These are phyloP conservation scores for Malurus splendens DNA, from an alignment of 2,797 vertebrate genomes.

Conservation along the genomic window DNA sequence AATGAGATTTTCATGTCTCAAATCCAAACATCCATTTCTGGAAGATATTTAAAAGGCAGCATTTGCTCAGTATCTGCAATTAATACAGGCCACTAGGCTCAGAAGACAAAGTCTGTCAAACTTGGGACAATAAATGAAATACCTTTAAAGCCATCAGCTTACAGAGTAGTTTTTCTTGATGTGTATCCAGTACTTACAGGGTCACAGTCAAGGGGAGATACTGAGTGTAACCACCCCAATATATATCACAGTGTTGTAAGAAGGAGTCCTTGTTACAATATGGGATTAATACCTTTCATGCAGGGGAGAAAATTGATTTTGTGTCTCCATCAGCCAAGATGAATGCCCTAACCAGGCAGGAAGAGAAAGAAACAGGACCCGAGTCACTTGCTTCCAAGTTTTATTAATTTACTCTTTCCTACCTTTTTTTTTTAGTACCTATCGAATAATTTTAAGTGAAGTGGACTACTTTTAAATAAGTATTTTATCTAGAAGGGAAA, in stretches of 20 bases:
- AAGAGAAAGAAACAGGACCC: background rate
- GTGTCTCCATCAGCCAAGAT: background rate
- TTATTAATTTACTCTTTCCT: background rate
- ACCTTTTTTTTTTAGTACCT: background rate
- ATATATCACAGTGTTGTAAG: background rate
- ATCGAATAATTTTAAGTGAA: background rate
- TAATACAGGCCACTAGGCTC: background rate
- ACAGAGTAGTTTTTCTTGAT: background rate
- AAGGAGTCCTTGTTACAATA: background rate
- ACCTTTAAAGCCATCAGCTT: background rate
- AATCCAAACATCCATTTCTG: background rate
- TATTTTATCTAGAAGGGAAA: background rate
- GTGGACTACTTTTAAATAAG: background rate
- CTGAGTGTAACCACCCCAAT: background rate
- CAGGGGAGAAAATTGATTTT: constrained; percentile 7
- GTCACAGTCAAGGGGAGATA: background rate
- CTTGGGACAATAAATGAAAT: background rate
- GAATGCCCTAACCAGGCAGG: background rate
- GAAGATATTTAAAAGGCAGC: background rate
- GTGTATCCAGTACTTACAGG: background rate
- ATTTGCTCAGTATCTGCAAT: background rate
- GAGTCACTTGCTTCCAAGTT: background rate
- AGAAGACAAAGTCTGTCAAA: background rate
- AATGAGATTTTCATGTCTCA: background rate
- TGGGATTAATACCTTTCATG: background rate